phyloP scores from a whole-genome alignment of 2,113 vertebrate genomes.

The Hemibagrus wyckioides region DNA sequence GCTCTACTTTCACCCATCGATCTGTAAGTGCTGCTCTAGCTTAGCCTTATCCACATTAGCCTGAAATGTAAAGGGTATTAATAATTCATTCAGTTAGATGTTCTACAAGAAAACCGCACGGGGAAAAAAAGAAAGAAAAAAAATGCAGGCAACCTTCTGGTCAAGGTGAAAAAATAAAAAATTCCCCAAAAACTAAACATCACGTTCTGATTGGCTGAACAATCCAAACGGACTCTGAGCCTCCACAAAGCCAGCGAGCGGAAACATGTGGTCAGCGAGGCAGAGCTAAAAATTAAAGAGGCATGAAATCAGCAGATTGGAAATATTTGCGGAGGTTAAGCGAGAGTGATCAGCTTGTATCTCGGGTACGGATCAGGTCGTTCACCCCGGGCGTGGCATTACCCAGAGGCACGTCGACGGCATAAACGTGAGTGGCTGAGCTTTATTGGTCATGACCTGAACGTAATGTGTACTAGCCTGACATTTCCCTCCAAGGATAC shows the following conservation, averaged over 20 bases:
- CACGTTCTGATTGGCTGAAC: background rate
- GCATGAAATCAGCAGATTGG: constrained; percentile 49
- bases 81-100: background rate
- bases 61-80: background rate
- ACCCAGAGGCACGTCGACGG: constrained; percentile 17
- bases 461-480: constrained; percentile 38
- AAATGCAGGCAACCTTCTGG: background rate
- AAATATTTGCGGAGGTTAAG: constrained; percentile 51
- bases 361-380: constrained; percentile 1
- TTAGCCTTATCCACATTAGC: background rate
- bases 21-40: background rate
- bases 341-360: constrained; percentile 21
- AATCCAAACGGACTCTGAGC: background rate
- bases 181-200: background rate
- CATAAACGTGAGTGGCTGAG: constrained; percentile 29
- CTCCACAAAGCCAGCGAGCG: background rate
- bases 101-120: background rate
- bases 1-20: background rate
- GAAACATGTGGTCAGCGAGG: background rate
- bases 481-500: constrained; percentile 41
- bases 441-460: constrained; percentile 46
- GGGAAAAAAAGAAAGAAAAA: background rate
- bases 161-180: background rate
- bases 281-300: constrained; percentile 30
- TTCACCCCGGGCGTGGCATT: constrained; percentile 8